Conservation (phyloP, 2,888 invertebrate genomes). For the Morpho helenor region DNA sequence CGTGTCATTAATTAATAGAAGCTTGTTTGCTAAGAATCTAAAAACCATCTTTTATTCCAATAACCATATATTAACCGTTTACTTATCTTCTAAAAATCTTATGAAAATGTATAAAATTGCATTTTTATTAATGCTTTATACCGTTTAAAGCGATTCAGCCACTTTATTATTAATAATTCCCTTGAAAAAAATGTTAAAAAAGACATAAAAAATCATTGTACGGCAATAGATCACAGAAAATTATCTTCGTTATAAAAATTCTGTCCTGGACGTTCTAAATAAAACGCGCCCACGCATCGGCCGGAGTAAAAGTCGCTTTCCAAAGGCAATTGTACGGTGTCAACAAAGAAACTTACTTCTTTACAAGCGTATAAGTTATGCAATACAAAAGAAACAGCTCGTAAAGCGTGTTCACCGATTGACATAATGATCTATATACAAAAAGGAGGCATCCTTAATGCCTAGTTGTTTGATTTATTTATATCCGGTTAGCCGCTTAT, state of each 20-base stretch:
- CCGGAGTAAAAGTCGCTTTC: slow-evolving; percentile 62
- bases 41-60: no score
- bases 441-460: neutral
- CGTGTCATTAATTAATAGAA: no score
- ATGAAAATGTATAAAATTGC: no score
- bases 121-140: neutral
- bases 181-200: slow-evolving; percentile 4
- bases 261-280: slow-evolving; percentile 51
- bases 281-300: slow-evolving; percentile 46
- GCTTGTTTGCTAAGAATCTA: no score
- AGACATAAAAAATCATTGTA: slow-evolving; percentile 16
- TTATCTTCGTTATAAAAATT: slow-evolving; percentile 44
- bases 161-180: slow-evolving; percentile 10
- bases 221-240: slow-evolving; percentile 44
- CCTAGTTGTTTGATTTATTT: slow-evolving; percentile 4
- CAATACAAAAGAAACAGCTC: slow-evolving; percentile 14
- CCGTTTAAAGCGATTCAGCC: neutral
- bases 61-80: no score
- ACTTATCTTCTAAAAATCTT: no score
- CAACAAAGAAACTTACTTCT: slow-evolving; percentile 43
- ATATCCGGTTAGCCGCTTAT: neutral
- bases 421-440: slow-evolving; percentile 9
- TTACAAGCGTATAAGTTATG: slow-evolving; percentile 23
- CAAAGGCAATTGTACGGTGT: slow-evolving; percentile 55
- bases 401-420: slow-evolving; percentile 6